A percentile compares a stretch with the other conserved stretches of the same genome.
Conservation (phyloP, 2,113 vertebrate genomes). For the Xyrauchen texanus region DNA sequence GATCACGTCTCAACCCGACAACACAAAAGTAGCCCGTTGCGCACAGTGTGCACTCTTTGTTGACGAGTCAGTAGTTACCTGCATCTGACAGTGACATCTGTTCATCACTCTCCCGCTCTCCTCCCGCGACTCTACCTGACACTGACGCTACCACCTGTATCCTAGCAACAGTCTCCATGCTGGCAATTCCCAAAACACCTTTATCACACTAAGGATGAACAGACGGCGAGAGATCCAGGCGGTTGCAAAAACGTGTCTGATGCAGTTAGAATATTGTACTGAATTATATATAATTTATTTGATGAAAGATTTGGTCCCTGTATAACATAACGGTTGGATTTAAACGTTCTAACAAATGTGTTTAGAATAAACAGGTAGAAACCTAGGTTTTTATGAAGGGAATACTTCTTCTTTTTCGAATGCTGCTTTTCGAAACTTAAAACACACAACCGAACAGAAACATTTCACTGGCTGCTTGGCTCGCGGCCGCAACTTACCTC, state of each 20-base stretch:
- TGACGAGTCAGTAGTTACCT: conserved; percentile 58
- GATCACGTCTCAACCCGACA: background rate
- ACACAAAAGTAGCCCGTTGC: conserved; percentile 1
- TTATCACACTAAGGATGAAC: background rate
- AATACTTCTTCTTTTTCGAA: too few relatives aligned
- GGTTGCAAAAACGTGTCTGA: background rate
- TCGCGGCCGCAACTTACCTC: conserved; percentile 74
- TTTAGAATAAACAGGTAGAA: background rate
- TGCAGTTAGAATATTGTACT: background rate
- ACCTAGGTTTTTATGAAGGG: too few relatives aligned
- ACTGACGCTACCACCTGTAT: conserved; percentile 52
- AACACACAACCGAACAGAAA: background rate
- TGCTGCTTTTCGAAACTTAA: too few relatives aligned
- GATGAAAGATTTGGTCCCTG: background rate
- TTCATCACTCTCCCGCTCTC: conserved; percentile 65
- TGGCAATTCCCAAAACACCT: conserved; percentile 37
- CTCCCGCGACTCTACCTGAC: conserved; percentile 64
- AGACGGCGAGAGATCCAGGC: background rate
- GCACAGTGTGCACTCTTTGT: background rate
- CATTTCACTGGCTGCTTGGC: too few relatives aligned
- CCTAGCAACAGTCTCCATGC: conserved; percentile 62
- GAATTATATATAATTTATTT: background rate
- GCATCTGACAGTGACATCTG: conserved; percentile 71
- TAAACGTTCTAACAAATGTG: background rate
- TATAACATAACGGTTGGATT: too few relatives aligned